phyloP scores from a whole-genome alignment of 2,113 vertebrate species.

The Chlorodrepanis virens region DNA sequence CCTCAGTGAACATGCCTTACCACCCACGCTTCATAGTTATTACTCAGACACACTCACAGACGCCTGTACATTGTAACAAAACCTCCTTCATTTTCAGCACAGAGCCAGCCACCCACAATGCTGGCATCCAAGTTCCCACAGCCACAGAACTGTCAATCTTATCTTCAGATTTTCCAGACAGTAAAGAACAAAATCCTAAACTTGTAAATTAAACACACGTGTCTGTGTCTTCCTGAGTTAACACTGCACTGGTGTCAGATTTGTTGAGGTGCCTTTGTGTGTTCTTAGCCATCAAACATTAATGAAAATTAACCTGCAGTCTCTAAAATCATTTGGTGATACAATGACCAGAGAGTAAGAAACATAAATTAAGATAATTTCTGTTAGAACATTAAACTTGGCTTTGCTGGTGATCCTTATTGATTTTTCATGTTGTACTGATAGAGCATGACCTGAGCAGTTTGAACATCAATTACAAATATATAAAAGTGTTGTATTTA shows the following conservation, averaged over 20 bases:
- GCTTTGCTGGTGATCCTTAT: rapidly evolving
- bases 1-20: conserved; percentile 1
- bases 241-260: rapidly evolving
- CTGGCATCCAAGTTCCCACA: neutral
- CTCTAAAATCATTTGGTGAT: neutral
- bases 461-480: neutral
- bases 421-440: neutral
- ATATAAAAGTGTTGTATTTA: neutral
- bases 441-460: neutral
- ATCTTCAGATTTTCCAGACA: neutral
- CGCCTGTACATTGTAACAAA: neutral
- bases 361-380: neutral
- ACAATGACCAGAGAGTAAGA: neutral
- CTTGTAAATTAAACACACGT: neutral
- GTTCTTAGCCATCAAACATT: neutral
- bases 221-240: neutral
- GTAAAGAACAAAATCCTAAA: neutral
- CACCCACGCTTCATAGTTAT: neutral
- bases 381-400: neutral
- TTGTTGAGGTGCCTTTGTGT: neutral
- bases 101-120: conserved; percentile 12
- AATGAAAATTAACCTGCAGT: neutral
- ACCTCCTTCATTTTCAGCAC: neutral
- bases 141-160: neutral
- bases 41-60: neutral